Percentiles rank a stretch among this genome's conserved stretches.
phyloP scores from a whole-genome alignment of 2,797 vertebrate species.

The Nasua narica region DNA sequence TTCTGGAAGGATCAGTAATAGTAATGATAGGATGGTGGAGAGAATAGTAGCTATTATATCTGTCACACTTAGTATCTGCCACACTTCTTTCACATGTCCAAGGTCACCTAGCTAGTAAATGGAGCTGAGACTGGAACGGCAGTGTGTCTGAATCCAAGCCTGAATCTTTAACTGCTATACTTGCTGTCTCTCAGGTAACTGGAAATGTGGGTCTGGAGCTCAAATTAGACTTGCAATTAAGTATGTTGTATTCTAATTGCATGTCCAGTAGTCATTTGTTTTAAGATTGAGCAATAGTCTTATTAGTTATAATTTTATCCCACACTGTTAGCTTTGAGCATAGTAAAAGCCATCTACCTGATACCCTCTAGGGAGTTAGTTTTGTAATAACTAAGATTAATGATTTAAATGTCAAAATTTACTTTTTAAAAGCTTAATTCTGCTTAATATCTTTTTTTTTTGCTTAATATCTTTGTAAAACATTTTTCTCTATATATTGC shows the following conservation, averaged over 20 bases:
- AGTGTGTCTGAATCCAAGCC: neutral
- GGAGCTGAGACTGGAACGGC: neutral
- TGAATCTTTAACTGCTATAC: neutral
- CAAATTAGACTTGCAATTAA: neutral
- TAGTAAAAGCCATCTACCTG: neutral
- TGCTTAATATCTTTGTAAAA: constrained; percentile 4
- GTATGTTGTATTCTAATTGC: neutral
- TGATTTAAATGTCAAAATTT: constrained; percentile 4
- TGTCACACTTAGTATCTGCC: neutral
- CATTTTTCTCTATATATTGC: neutral
- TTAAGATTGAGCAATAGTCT: neutral
- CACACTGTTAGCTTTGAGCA: neutral
- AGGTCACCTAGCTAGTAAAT: neutral
- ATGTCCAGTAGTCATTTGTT: neutral
- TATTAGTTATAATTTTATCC: neutral
- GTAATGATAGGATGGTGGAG: neutral
- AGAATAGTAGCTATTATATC: neutral
- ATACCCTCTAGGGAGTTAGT: neutral
- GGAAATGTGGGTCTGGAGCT: neutral
- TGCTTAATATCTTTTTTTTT: neutral
- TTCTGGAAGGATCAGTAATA: neutral
- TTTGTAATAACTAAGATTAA: neutral
- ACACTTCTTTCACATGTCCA: neutral
- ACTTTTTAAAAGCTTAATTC: neutral
- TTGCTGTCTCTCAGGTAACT: neutral